phyloP scores from a whole-genome alignment of 2,113 vertebrate genomes.

The Lycaon pictus region DNA sequence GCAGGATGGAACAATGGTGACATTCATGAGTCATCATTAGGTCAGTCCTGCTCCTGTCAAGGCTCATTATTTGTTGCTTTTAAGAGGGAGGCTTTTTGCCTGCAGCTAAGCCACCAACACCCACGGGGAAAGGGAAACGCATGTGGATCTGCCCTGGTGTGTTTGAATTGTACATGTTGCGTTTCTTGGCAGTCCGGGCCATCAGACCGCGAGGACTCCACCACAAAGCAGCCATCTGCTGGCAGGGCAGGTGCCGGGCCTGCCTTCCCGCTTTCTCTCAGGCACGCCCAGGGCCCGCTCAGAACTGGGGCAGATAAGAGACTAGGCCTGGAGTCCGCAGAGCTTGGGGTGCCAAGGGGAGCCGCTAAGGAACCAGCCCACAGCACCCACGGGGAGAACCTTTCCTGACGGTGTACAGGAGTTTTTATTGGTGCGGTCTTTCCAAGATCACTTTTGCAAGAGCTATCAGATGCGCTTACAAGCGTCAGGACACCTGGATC shows the following conservation, averaged over 20 bases:
- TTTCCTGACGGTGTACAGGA: not conserved
- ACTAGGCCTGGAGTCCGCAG: not conserved
- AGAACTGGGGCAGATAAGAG: not conserved
- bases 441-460: not conserved
- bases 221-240: not conserved
- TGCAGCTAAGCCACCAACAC: not conserved
- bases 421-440: not conserved
- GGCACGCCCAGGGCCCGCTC: not conserved
- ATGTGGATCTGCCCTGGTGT: not conserved
- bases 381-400: not conserved
- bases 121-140: not conserved
- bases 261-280: not conserved
- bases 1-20: not conserved
- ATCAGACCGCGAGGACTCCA: not conserved
- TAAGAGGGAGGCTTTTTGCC: constrained; percentile 14
- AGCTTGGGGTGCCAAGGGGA: not conserved
- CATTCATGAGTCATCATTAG: constrained; percentile 12
- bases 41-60: not conserved
- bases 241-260: not conserved
- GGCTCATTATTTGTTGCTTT: constrained; percentile 21
- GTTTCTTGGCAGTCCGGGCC: not conserved
- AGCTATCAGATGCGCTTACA: not conserved
- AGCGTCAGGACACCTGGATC: not conserved
- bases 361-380: not conserved
- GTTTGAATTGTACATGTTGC: not conserved